Evolutionary conservation across 2,113 vertebrate species (phyloP), one percentile per base, ranked within the genome.

Genomic region (Psittacara wagleri): DNA sequence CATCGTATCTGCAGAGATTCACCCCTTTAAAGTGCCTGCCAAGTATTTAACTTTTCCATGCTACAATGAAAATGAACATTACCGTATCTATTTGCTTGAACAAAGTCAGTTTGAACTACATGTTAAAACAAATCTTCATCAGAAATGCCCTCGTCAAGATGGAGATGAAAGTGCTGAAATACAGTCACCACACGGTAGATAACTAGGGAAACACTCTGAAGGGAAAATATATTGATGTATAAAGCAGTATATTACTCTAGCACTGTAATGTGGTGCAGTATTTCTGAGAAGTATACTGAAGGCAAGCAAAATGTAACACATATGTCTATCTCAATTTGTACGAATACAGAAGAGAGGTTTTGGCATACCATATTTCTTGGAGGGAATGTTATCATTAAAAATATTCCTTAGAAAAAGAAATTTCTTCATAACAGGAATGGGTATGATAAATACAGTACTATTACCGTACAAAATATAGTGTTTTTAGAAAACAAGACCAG

Each of bases 1-100:
- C 27, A 35, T 59, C 33, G 51, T 23, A 29, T 13, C 22, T 9
- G 31, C 61, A 59, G 49, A 81, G 46, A 75, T 25, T 76, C 31
- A 44, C 17, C 43, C 18, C 19, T 52, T 82, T 78, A 69, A 86
- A 93, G 83, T 54, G 67, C 37, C 88, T 88, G n/a, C 19, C 81
- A 69, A 89, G 19, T 43, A 86, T 13, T 81, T 67, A 81, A 61
- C 31, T 79, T 81, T 37, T 51, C 52, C 51, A 69, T 5, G 1
- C 12, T 88, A 72, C 89, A 92, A 79, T 76, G 44, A 92, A 88
- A 94, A 85, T 31, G 57, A 70, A 54, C 69, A 49, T 62, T 91
- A 27, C 76, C 92, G 77, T 85, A 95, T 74, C 55, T 90, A 64
- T 9, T 70, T 66, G 69, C 69, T 96, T 78, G 37, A 94, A 90